Evolutionary conservation across 37 sponge, comb jelly and placozoan genomes (phyloP).

Genomic region (Chondrilla cf. caribensis): DNA sequence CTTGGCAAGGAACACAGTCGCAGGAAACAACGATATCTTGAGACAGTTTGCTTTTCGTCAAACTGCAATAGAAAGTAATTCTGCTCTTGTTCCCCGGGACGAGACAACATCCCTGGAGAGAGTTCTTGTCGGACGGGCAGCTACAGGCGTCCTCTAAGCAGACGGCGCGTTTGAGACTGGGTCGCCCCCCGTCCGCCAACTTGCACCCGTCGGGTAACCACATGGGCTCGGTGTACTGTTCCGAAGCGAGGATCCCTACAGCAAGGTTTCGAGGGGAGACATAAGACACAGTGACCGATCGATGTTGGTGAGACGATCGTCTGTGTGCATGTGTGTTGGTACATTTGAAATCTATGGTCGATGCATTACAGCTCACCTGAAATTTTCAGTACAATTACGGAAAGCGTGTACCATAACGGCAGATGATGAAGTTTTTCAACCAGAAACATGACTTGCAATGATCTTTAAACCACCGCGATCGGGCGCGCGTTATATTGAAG

Average conservation of each 20-base stretch:
- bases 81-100: not conserved
- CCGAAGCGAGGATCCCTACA: not conserved
- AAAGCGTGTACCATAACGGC: too few species aligned
- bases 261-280: too few species aligned
- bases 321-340: too few species aligned
- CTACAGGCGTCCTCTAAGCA: not conserved
- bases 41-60: not conserved
- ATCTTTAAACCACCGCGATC: too few species aligned
- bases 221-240: not conserved
- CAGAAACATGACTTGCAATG: too few species aligned
- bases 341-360: too few species aligned
- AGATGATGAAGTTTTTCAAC: too few species aligned
- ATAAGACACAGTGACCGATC: too few species aligned
- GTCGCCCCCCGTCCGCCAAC: not conserved
- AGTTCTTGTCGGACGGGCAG: not conserved
- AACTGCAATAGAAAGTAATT: not conserved
- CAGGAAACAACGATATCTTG: not conserved
- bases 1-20: not conserved
- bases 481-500: too few species aligned
- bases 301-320: too few species aligned
- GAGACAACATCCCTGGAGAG: not conserved
- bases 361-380: too few species aligned
- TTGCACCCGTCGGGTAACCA: slow-evolving; percentile 12
- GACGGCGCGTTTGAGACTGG: not conserved
- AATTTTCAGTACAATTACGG: too few species aligned